Evolutionary conservation across 2,113 vertebrate genomes (phyloP).

Genomic region (Chionodraco myersi): DNA sequence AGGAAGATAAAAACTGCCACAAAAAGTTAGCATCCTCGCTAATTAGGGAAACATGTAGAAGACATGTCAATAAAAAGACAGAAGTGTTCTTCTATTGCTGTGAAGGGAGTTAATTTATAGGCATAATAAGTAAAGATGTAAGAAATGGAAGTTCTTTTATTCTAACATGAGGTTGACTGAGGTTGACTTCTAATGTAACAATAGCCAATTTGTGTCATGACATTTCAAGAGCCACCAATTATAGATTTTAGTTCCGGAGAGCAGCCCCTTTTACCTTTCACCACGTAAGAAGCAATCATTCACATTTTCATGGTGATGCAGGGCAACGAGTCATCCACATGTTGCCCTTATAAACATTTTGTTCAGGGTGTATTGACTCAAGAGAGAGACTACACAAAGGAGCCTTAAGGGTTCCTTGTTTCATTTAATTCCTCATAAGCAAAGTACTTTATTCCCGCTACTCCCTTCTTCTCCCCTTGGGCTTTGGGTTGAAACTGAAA

Average conservation of each 20-base stretch:
- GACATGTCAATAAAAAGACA: background rate
- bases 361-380: constrained; percentile 3
- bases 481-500: constrained; percentile 19
- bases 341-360: constrained; percentile 33
- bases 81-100: background rate
- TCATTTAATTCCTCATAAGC: constrained; percentile 57
- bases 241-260: constrained; percentile 2
- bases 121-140: background rate
- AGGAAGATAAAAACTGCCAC: background rate
- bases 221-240: background rate
- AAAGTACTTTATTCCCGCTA: constrained; percentile 28
- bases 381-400: constrained; percentile 4
- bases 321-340: constrained; percentile 57
- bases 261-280: constrained; percentile 8
- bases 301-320: constrained; percentile 27
- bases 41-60: background rate
- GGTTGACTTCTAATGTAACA: too few relatives aligned
- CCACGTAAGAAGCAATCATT: constrained; percentile 41
- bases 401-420: constrained; percentile 47
- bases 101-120: background rate
- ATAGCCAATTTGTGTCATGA: background rate
- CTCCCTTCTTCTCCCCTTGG: constrained; percentile 36
- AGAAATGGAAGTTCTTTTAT: background rate
- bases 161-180: too few relatives aligned
- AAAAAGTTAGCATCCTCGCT: background rate